Evolutionary conservation across 2,113 vertebrate species (phyloP), one percentile per base, ranked within the genome.

Genomic region (Bubalus kerabau): DNA sequence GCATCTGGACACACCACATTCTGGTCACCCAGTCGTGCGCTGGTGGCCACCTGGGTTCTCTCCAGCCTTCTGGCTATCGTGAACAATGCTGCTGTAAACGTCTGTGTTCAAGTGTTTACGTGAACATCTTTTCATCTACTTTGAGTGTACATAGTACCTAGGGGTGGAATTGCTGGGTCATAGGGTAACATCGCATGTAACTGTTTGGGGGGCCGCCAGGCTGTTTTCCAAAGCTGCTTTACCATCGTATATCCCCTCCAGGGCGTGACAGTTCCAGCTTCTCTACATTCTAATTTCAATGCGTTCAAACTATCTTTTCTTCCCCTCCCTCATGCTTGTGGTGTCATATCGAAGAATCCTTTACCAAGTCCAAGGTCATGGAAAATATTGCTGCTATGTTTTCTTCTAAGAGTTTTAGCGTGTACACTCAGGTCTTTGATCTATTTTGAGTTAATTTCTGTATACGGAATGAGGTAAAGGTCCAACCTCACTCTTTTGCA

Each of bases 401-500:
- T 56, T 36, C 81, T n/a, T 54, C 12, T 54, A 8, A 14, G 21
- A 83, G 78, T 3, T 7, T 52, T 11, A 52, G 48, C 48, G 19
- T 50, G 21, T 4, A n/a, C 48, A 7, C 46, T 52, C 48, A 26
- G 12, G 74, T 78, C 24, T 46, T 8, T 28, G 13, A 46, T 46
- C 24, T 28, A 2, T 2, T 28, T 28, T 46, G 23, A 76, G 74
- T 28, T 28, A 15, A 26, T 15, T 46, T 26, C 40, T 76, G 74
- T 8, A 28, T 8, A 46, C 0, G 4, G 7, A 2, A 15, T 5
- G 40, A 46, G 40, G 74, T 26, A 8, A 28, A 52, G 16, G 17
- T n/a, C 30, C 78, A 32, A 6, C 30, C 30, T n/a, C 78, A 21
- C 32, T 11, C 48, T 52, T 81, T 30, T 3, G 46, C 48, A n/a